phyloP scores from a whole-genome alignment of 2,888 invertebrate genomes.

The Shargacucullia verbasci region DNA sequence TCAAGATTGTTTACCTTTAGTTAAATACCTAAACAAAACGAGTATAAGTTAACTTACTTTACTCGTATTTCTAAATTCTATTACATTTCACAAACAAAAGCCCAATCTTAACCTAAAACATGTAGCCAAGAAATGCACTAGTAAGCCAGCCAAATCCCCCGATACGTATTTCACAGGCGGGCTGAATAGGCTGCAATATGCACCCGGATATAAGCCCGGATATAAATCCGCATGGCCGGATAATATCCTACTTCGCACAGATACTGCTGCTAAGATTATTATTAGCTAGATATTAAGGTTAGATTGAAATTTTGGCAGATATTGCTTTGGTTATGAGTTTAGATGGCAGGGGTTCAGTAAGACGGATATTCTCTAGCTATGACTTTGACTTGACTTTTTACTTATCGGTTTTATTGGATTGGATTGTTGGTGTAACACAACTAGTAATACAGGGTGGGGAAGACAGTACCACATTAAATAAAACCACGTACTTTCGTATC shows the following conservation, averaged over 20 bases:
- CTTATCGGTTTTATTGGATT: too few species aligned
- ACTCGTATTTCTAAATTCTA: background rate
- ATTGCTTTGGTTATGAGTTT: constrained; percentile 5
- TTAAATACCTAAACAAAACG: too few species aligned
- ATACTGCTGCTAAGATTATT: constrained; percentile 53
- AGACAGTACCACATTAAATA: too few species aligned
- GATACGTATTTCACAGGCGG: constrained; percentile 51
- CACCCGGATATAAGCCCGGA: constrained; percentile 50
- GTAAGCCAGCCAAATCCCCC: constrained; percentile 32
- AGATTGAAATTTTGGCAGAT: constrained; percentile 40
- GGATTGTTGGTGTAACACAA: too few species aligned
- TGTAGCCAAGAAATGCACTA: constrained; percentile 35
- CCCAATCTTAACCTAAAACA: constrained; percentile 24
- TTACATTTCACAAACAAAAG: background rate
- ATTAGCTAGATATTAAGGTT: constrained; percentile 45
- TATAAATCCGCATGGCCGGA: constrained; percentile 56
- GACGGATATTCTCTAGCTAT: background rate
- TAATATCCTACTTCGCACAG: constrained; percentile 48
- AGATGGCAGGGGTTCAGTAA: background rate
- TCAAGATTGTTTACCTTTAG: too few species aligned
- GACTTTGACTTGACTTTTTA: too few species aligned
- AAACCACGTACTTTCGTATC: too few species aligned
- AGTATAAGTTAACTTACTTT: too few species aligned
- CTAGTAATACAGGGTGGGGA: too few species aligned
- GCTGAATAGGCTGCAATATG: constrained; percentile 56